Evolutionary conservation across 2,888 invertebrate species (phyloP), one percentile per base, ranked within the genome.

Genomic region (Thymelicus sylvestris): DNA sequence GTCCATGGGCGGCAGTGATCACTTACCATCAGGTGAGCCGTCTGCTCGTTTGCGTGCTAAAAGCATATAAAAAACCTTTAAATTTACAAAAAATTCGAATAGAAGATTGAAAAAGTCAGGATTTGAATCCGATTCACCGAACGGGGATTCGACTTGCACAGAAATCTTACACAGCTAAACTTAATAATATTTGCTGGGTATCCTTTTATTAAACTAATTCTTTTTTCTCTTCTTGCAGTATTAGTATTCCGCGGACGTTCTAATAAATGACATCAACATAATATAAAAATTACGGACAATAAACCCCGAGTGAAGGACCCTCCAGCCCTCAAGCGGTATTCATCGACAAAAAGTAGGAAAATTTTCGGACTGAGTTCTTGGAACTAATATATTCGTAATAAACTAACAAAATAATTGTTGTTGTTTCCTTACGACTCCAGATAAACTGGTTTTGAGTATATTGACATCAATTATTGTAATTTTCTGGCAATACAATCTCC

Each of bases 361-460:
- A 52, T 19, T 55, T 55, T 55, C 24, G 52, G 12, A 4, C 24
- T 10, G 24, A 24, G 55, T 55, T 55, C 12, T 24, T 8, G 24
- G 55, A 24, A 55, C 24, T 55, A 55, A 55, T 55, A 55, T 55
- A 19, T 55, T 31, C 24, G 55, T 55, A 55, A 55, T 55, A 55
- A 55, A 55, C 24, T 55, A 55, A 55, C 24, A 19, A 10, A 55
- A 24, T 24, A 19, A 24, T 55, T 55, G 52, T 52, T 19, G 52
- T 52, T 52, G 52, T 55, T 24, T 55, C 24, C 55, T 55, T 55
- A 10, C 2, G 19, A 24, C 12, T 24, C 24, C 55, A 24, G 24
- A 0, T 4, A 24, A 12, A 55, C 24, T 55, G 55, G 24, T 55
- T 24, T 55, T 10, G 10, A 55, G 55, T 24, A 52, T 19, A 19